Evolutionary conservation across 2,888 invertebrate species (phyloP), one percentile per base, ranked within the genome.

Genomic region (Pterobdella sp.): DNA sequence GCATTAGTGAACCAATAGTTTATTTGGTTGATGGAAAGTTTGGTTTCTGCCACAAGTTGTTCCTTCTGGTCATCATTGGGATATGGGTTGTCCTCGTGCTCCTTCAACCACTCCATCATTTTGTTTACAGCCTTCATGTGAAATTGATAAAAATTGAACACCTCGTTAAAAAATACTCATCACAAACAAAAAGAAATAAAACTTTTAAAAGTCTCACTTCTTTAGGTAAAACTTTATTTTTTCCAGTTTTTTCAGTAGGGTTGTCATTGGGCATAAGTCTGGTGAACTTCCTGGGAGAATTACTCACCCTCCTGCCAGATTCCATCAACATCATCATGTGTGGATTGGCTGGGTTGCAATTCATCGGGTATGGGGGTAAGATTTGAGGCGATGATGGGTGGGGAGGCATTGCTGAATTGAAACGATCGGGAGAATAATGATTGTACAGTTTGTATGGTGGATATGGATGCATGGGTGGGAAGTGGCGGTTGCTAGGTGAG

Each of bases 1-100:
- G 83, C 83, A 74, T 83, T 83, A 34, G 83, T 83, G 76, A 83
- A 83, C 83, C 83, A 83, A 76, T 83, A 83, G 78, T 83, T 83
- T 72, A 83, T 83, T 76, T 83, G 83, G 75, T 82, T 82, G 71
- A 83, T 83, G 2, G 82, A 81, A 2, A 83, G 79, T 72, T 82
- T 81, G 26, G 83, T 83, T 76, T 82, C 81, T 76, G 81, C 80
- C 67, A 83, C 82, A 37, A 83, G 76, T 81, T 81, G 81, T 37
- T 82, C 82, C 75, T 83, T 83, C 78, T 83, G 83, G 68, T 83
- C 82, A 72, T 83, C 83, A 74, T 82, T 83, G 18, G 83, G 83
- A 76, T 83, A 83, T 0, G 83, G 83, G 75, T 83, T 83, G 77
- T 82, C 82, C 76, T 82, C 82, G 79, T 83, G 83, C 72, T 81